Evolutionary conservation across 2,113 vertebrate genomes (phyloP).

Genomic region (Cisticola juncidis): DNA sequence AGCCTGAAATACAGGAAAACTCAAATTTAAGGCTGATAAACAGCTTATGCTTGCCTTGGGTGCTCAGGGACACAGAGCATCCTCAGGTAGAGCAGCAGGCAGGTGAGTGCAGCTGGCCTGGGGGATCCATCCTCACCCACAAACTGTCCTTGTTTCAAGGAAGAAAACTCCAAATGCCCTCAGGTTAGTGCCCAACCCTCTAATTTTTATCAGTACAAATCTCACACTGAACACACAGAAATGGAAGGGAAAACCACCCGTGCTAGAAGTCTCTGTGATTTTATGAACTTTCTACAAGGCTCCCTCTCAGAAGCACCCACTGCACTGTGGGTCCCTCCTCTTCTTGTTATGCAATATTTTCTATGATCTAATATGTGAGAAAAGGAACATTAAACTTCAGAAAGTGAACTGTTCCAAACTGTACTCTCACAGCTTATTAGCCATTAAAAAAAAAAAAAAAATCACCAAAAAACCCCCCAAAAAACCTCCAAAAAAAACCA

Average conservation of each 20-base stretch:
- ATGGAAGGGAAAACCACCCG: neutral
- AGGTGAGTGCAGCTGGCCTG: neutral
- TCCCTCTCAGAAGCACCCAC: neutral
- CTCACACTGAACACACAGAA: neutral
- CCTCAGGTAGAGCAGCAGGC: neutral
- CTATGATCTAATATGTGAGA: neutral
- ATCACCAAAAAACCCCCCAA: too few relatives aligned
- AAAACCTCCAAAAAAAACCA: too few relatives aligned
- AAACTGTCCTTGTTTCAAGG: neutral
- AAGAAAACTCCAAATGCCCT: neutral
- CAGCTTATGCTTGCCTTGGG: neutral
- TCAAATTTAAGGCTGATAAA: neutral
- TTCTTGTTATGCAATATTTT: neutral
- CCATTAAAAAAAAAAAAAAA: neutral
- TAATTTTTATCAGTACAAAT: neutral
- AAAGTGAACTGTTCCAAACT: neutral
- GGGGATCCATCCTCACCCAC: too few relatives aligned
- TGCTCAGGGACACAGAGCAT: neutral
- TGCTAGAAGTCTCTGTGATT: rapidly evolving
- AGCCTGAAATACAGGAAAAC: neutral
- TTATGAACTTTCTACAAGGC: rapidly evolving
- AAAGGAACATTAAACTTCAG: neutral
- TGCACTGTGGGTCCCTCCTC: neutral
- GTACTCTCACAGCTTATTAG: neutral
- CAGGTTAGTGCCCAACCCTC: neutral